Percentiles rank a stretch among this genome's conserved stretches.
Evolutionary conservation across 2,797 vertebrate species (phyloP).

Genomic region (Tenualosa thibaudeaui): DNA sequence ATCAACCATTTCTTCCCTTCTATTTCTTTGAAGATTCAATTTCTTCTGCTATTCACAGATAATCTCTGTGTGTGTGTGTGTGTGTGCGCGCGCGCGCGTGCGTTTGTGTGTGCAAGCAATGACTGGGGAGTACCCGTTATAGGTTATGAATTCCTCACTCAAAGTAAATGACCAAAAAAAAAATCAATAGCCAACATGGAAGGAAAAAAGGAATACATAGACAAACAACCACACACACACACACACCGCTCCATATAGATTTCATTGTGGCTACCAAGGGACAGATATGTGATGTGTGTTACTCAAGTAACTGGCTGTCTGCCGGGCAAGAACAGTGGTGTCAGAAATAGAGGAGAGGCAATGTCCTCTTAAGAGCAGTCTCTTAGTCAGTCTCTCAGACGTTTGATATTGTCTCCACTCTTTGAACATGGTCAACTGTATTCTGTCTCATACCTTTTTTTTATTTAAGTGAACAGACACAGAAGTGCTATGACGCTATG

Average conservation of each 20-base stretch:
- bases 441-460: neutral
- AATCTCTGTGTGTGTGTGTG: neutral
- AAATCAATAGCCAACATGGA: neutral
- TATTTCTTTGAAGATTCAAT: neutral
- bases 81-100: neutral
- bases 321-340: neutral
- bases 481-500: neutral
- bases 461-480: neutral
- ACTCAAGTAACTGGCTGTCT: too few species aligned
- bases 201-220: neutral
- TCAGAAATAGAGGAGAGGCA: neutral
- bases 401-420: neutral
- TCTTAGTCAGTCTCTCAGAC: neutral
- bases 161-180: neutral
- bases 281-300: neutral
- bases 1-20: neutral
- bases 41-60: neutral
- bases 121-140: neutral
- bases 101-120: neutral
- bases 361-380: neutral
- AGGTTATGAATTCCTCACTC: neutral
- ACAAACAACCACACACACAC: neutral
- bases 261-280: neutral
- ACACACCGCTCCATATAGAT: neutral
- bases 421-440: neutral